Conservation (phyloP, 1,140 invertebrate genomes). For the Copidosoma floridanum region DNA sequence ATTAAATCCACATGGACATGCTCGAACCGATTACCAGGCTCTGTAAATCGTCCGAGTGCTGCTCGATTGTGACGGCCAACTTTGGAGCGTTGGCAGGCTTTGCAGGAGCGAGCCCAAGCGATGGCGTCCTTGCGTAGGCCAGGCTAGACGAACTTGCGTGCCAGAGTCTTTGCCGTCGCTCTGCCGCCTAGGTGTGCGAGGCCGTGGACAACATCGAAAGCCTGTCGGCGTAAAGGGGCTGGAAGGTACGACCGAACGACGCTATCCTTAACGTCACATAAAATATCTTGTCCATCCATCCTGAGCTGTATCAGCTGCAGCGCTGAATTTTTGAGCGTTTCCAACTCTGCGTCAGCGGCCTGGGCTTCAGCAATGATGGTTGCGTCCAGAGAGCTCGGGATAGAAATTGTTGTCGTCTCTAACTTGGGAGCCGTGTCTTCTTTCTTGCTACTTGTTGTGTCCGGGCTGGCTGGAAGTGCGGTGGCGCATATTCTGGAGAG, state of each 20-base stretch:
- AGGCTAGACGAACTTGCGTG: slow-evolving; percentile 19
- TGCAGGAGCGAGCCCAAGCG: background rate
- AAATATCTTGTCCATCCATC: background rate
- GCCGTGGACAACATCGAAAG: background rate
- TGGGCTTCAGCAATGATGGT: no score
- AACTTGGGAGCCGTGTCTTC: no score
- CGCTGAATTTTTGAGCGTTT: no score
- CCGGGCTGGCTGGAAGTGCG: no score
- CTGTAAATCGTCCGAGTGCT: background rate
- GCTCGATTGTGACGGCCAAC: background rate
- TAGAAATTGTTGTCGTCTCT: no score
- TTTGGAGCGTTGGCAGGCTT: background rate
- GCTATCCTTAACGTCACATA: background rate
- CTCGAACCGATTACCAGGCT: background rate
- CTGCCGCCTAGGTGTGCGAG: slow-evolving; percentile 10
- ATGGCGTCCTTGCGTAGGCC: slow-evolving; percentile 28
- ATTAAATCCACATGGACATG: background rate
- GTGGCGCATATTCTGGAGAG: no score
- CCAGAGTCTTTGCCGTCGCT: background rate
- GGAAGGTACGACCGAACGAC: background rate
- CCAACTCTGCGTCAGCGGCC: no score
- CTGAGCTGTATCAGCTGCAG: background rate
- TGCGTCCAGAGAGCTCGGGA: no score
- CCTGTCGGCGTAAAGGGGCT: background rate
- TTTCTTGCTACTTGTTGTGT: no score